Evolutionary conservation across 2,888 invertebrate species (phyloP).

Genomic region (Stegana nigrithorax): DNA sequence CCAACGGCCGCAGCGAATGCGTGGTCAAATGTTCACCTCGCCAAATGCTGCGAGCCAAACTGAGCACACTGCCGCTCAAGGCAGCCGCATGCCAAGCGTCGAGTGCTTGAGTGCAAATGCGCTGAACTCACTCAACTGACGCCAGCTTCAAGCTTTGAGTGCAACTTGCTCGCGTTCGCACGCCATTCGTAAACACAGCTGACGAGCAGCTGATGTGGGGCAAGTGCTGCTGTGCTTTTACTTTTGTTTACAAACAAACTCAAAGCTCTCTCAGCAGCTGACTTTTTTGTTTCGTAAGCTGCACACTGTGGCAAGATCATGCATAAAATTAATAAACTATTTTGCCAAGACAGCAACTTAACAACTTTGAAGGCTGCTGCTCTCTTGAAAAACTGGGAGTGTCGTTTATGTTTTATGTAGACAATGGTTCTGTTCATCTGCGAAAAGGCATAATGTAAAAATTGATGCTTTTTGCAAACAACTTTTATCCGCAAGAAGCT

Average conservation of each 20-base stretch:
- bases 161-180: background rate
- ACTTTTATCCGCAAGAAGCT: no score
- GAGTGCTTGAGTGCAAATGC: no score
- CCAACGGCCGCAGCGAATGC: no score
- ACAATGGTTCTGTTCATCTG: no score
- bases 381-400: no score
- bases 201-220: background rate
- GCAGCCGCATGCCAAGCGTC: background rate
- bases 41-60: conserved; percentile 3
- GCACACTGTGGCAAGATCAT: background rate
- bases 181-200: background rate
- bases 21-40: background rate
- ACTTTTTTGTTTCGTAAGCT: background rate
- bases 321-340: conserved; percentile 36
- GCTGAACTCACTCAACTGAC: conserved; percentile 21
- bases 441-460: no score
- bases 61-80: background rate
- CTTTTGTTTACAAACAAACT: conserved; percentile 35
- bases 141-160: conserved; percentile 43
- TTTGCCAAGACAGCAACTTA: no score
- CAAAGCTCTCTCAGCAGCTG: conserved; percentile 49
- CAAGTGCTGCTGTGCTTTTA: conserved; percentile 39
- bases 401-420: no score
- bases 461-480: no score
- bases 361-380: no score